phyloP scores from a whole-genome alignment of 2,113 vertebrate genomes.

The Polypterus bichir region DNA sequence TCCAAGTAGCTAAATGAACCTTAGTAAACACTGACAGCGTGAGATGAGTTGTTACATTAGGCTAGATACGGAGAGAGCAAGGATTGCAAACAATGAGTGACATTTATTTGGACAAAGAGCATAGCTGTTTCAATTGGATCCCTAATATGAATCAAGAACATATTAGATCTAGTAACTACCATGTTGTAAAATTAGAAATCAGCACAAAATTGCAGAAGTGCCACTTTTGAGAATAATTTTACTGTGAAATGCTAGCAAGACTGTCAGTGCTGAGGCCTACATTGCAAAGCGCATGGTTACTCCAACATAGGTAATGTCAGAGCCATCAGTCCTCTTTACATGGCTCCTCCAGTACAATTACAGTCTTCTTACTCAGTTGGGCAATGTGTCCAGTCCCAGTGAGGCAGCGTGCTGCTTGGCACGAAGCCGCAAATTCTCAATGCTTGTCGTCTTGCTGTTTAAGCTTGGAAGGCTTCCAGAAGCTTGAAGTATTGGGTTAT shows the following conservation, averaged over 20 bases:
- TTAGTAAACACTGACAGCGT: too few species aligned
- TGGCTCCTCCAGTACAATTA: neutral
- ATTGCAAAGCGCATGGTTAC: neutral
- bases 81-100: too few species aligned
- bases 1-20: too few species aligned
- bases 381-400: conserved; percentile 82
- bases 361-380: conserved; percentile 60
- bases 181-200: too few species aligned
- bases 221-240: conserved; percentile 6
- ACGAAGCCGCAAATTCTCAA: conserved; percentile 89
- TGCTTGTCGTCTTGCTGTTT: conserved; percentile 98
- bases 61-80: too few species aligned
- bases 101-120: too few species aligned
- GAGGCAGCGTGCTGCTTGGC: conserved; percentile 94
- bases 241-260: neutral
- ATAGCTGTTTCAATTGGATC: too few species aligned
- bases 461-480: conserved; percentile 63
- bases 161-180: too few species aligned
- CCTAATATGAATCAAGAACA: too few species aligned
- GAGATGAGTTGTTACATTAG: too few species aligned
- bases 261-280: neutral
- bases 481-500: conserved; percentile 72
- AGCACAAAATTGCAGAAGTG: neutral
- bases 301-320: conserved; percentile 12
- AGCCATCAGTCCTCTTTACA: neutral